Evolutionary conservation across 2,888 invertebrate species (phyloP).

Genomic region (Drosophila affinis): DNA sequence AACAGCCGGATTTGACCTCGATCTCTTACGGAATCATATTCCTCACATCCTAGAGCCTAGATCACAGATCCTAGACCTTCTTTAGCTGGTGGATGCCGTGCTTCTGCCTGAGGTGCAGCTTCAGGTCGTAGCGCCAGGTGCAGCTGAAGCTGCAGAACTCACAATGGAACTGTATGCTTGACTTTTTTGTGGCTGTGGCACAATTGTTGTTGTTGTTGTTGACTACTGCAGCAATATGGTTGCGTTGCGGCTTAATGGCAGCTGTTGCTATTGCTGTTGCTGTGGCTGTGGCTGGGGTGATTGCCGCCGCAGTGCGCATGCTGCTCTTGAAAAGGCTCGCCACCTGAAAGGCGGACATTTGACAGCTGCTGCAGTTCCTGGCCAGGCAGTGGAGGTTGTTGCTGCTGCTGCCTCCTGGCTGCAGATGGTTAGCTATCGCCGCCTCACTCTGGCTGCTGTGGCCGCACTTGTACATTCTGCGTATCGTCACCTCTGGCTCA

Average conservation of each 20-base stretch:
- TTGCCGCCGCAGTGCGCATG: constrained; percentile 58
- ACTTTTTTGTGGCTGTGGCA: constrained; percentile 65
- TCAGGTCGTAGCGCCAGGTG: constrained; percentile 84
- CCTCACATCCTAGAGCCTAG: constrained; percentile 53
- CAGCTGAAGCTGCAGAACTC: constrained; percentile 83
- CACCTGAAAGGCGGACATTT: constrained; percentile 81
- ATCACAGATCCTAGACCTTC: constrained; percentile 79
- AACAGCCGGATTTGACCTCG: constrained; percentile 39
- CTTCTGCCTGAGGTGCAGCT: constrained; percentile 83
- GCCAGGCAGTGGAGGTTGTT: constrained; percentile 51
- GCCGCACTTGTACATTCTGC: constrained; percentile 83
- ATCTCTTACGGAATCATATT: constrained; percentile 34
- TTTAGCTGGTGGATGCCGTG: constrained; percentile 84
- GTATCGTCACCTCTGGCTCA: constrained; percentile 83
- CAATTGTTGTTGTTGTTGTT: constrained; percentile 26
- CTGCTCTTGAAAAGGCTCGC: constrained; percentile 80
- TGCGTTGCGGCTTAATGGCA: constrained; percentile 20
- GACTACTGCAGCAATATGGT: constrained; percentile 31
- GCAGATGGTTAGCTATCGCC: constrained; percentile 34
- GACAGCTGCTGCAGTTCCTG: constrained; percentile 79
- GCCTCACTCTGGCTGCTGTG: constrained; percentile 30
- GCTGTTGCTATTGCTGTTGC: constrained; percentile 10
- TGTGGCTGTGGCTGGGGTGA: constrained; percentile 18
- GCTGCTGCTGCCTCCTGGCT: constrained; percentile 33
- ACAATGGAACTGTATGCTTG: constrained; percentile 81